Evolutionary conservation across 2,797 vertebrate species (phyloP), one percentile per base, ranked within the genome.

Genomic region (Sebastes trivittatus): DNA sequence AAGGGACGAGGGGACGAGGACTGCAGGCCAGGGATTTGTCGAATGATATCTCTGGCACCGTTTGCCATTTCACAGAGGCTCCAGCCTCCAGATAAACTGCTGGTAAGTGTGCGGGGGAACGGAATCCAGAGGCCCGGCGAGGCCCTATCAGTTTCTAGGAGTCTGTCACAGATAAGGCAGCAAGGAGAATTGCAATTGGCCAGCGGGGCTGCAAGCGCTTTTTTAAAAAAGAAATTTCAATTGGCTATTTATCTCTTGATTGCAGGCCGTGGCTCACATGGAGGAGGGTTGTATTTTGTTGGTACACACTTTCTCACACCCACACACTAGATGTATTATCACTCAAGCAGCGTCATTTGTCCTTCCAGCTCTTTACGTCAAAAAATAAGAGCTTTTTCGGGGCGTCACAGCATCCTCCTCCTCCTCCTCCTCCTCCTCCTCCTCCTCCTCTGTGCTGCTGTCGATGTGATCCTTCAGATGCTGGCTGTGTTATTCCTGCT

Each of bases 111-210:
- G 90, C 90, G 81, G 91, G 93, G 92, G 93, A 95, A 95, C 86
- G 88, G 92, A 95, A 94, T 93, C 92, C 93, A 95, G 93, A 93
- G 91, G 91, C 91, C 80, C 84, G 64, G 61, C 87, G 6, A 82
- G 72, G 81, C 83, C 87, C 92, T 95, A 95, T 95, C 95, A 91
- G 92, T 91, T 94, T 93, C 90, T 93, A 63, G 90, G 92, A 94
- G 95, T 94, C 93, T 95, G 91, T 90, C 86, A 74, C 83, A 95
- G 95, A 96, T 96, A 95, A 96, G 92, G 81, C 72, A 79, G 85
- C 84, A 81, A 86, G 75, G 80, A 89, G 89, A 78, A 86, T 87
- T 38, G 70, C 77, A 75, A 94, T 92, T 94, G 93, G 90, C 78
- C 85, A 52, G 62, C 77, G 27, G 75, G 71, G 73, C 83, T 75